Evolutionary conservation across 2,888 invertebrate genomes (phyloP).

Genomic region (Kryphioiulus occultus): DNA sequence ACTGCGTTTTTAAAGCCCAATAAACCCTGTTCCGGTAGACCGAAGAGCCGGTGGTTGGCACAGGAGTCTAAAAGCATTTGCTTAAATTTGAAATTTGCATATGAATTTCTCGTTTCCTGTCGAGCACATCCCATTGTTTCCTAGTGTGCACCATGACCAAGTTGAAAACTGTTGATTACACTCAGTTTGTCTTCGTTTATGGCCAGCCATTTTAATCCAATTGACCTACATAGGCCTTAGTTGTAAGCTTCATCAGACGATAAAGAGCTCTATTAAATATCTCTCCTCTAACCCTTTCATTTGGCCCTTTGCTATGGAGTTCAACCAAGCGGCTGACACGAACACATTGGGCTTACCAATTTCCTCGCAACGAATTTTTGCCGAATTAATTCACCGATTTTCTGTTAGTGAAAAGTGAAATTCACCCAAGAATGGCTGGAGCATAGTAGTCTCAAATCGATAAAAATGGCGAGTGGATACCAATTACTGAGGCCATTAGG

Average conservation of each 20-base stretch:
- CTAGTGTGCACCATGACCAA: neutral
- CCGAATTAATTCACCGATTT: neutral
- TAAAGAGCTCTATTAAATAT: slow-evolving; percentile 8
- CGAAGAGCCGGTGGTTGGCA: neutral
- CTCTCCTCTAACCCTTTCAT: slow-evolving; percentile 4
- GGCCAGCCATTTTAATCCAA: slow-evolving; percentile 26
- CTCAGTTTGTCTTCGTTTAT: slow-evolving; percentile 1
- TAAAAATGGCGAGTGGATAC: too few relatives aligned
- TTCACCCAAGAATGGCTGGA: too few relatives aligned
- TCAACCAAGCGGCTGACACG: neutral
- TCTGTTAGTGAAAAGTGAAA: neutral
- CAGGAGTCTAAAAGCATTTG: neutral
- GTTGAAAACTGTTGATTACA: slow-evolving; percentile 26
- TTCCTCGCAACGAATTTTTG: neutral
- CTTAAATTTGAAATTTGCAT: neutral
- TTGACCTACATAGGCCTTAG: slow-evolving; percentile 35
- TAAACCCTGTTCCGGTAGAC: slow-evolving; percentile 18
- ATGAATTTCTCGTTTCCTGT: neutral
- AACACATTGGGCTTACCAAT: neutral
- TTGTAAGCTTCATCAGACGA: slow-evolving; percentile 25
- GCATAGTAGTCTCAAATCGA: too few relatives aligned
- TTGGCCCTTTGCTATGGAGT: neutral
- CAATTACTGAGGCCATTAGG: too few relatives aligned
- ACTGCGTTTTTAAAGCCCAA: neutral
- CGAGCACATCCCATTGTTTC: neutral